Evolutionary conservation across 2,113 vertebrate genomes (phyloP).

Genomic region (Dicerorhinus sumatrensis): DNA sequence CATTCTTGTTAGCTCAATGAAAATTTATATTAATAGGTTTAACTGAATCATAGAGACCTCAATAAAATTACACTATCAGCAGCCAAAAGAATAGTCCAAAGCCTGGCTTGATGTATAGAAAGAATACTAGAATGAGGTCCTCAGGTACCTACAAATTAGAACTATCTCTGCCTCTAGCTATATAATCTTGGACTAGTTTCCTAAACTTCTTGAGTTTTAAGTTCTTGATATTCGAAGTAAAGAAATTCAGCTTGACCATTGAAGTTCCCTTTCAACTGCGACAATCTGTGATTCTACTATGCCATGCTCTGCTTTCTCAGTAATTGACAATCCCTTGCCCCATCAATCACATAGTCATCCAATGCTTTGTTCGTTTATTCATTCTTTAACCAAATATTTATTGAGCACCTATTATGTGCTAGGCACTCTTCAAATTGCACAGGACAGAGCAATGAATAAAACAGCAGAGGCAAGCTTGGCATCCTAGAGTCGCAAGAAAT

Average conservation of each 20-base stretch:
- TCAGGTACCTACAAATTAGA: neutral
- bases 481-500: neutral
- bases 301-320: neutral
- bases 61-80: neutral
- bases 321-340: neutral
- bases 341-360: neutral
- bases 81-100: neutral
- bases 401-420: neutral
- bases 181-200: neutral
- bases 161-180: neutral
- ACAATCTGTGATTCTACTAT: neutral
- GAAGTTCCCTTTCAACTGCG: neutral
- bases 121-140: neutral
- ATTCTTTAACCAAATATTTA: slow-evolving; percentile 11
- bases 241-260: neutral
- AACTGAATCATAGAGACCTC: slow-evolving; percentile 18
- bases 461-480: neutral
- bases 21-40: neutral
- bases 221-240: slow-evolving; percentile 29
- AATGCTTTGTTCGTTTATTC: neutral
- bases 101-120: neutral
- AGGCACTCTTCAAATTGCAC: neutral
- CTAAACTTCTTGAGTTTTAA: neutral
- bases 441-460: neutral
- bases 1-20: neutral